A percentile compares a stretch with the other conserved stretches of the same genome.
Evolutionary conservation across 1,140 invertebrate genomes (phyloP).

Genomic region (Hycleus phaleratus): DNA sequence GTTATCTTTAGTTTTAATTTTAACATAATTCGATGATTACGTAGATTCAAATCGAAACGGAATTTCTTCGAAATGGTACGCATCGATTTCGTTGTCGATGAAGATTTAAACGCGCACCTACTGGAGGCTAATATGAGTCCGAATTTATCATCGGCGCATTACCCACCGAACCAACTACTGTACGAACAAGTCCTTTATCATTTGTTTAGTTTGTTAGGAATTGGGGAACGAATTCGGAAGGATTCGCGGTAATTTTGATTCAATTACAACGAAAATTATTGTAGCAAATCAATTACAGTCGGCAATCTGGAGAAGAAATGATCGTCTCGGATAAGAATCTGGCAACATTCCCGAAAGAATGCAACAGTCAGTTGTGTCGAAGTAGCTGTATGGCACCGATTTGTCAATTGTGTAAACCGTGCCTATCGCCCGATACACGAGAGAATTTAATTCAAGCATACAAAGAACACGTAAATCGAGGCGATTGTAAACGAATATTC

Average conservation of each 20-base stretch:
- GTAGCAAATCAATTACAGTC: background rate
- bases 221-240: slow-evolving; percentile 48
- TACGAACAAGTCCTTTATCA: slow-evolving; percentile 93
- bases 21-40: background rate
- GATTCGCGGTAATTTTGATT: slow-evolving; percentile 15
- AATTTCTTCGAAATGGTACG: slow-evolving; percentile 94
- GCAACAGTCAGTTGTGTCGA: slow-evolving; percentile 50
- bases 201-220: slow-evolving; percentile 72
- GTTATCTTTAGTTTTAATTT: background rate
- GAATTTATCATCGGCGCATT: slow-evolving; percentile 91
- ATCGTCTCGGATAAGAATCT: slow-evolving; percentile 72
- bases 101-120: slow-evolving; percentile 77
- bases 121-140: slow-evolving; percentile 99
- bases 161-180: slow-evolving; percentile 74
- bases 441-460: slow-evolving; percentile 59
- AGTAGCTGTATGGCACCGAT: slow-evolving; percentile 55
- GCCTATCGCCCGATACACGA: slow-evolving; percentile 56
- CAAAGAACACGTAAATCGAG: slow-evolving; percentile 69
- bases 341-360: slow-evolving; percentile 65
- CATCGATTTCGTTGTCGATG: slow-evolving; percentile 89
- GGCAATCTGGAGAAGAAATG: slow-evolving; percentile 52
- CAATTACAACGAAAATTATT: background rate
- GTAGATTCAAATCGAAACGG: slow-evolving; percentile 44
- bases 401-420: slow-evolving; percentile 74
- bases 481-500: slow-evolving; percentile 71